These are phyloP conservation scores for Carduelis carduelis DNA, from an alignment of 2,797 vertebrate species.

Conservation along the genomic window DNA sequence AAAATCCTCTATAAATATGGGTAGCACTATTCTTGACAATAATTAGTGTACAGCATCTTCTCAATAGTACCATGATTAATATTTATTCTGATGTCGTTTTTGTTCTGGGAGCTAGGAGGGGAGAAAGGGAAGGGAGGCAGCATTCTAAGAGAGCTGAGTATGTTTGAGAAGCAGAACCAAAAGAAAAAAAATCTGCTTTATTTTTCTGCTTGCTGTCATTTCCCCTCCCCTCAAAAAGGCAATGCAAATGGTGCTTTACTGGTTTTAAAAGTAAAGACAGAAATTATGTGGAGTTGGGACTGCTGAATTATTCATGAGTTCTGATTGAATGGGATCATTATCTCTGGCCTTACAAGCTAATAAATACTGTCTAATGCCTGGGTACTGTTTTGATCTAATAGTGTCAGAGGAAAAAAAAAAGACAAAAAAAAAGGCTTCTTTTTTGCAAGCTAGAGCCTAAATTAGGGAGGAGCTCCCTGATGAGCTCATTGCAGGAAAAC, in stretches of 20 bases:
- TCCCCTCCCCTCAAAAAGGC: conserved; percentile 53
- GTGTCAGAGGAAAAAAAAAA: conserved; percentile 52
- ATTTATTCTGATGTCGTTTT: conserved; percentile 53
- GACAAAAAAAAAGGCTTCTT: conserved; percentile 6
- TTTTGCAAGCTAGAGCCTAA: conserved; percentile 60
- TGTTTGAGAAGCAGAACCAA: conserved; percentile 13
- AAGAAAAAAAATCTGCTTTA: conserved; percentile 56
- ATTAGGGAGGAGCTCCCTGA: conserved; percentile 67
- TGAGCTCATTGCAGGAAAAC: conserved; percentile 54
- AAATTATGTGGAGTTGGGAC: conserved; percentile 77
- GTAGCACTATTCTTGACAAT: conserved; percentile 42
- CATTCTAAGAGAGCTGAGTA: not conserved
- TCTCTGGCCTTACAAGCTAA: conserved; percentile 79
- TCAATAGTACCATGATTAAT: conserved; percentile 43
- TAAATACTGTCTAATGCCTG: conserved; percentile 79
- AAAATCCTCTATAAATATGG: conserved; percentile 56
- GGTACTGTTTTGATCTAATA: conserved; percentile 79
- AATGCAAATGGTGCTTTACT: conserved; percentile 71
- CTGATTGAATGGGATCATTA: conserved; percentile 82
- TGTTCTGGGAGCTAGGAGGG: conserved; percentile 6
- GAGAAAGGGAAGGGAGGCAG: not conserved
- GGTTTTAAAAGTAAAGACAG: conserved; percentile 75
- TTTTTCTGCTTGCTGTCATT: conserved; percentile 62
- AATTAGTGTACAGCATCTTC: conserved; percentile 39
- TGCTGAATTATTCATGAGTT: conserved; percentile 79